These are phyloP conservation scores for Sandelia bainsii DNA, from an alignment of 2,797 vertebrate genomes.

Conservation along the genomic window DNA sequence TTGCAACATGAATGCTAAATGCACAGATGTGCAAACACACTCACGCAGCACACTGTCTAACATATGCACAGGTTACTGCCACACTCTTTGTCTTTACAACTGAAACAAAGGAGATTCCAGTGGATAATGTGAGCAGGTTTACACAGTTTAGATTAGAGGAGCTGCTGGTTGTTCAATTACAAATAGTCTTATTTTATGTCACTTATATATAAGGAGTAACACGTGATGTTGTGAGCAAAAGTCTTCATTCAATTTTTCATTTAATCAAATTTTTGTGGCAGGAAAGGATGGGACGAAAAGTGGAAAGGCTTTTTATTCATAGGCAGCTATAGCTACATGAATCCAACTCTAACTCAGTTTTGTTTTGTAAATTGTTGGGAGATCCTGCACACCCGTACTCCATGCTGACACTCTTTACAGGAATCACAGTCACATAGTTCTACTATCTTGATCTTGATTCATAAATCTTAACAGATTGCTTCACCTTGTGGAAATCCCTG, in stretches of 20 bases:
- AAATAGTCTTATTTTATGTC: not conserved
- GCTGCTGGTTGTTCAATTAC: not conserved
- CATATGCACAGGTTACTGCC: slow-evolving; percentile 23
- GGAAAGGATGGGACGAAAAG: not conserved
- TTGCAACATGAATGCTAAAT: slow-evolving; percentile 52
- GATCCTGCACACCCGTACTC: too few relatives aligned
- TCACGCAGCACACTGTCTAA: slow-evolving; percentile 30
- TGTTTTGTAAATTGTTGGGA: too few relatives aligned
- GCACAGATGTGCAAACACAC: slow-evolving; percentile 63
- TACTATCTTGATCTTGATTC: too few relatives aligned
- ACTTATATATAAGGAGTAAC: not conserved
- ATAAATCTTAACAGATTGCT: too few relatives aligned
- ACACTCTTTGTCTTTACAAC: slow-evolving; percentile 4
- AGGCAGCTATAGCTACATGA: too few relatives aligned
- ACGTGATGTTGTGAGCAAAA: not conserved
- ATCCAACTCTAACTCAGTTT: too few relatives aligned
- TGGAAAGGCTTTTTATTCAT: too few relatives aligned
- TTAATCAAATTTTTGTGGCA: not conserved
- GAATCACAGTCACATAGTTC: too few relatives aligned
- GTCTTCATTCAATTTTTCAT: not conserved
- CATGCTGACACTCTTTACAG: too few relatives aligned
- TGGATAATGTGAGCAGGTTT: slow-evolving; percentile 2
- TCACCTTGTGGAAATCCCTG: too few relatives aligned
- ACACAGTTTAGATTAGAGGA: not conserved
- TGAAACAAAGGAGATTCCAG: slow-evolving; percentile 31